Base-by-base conservation (phyloP, 2,888 invertebrate genomes). In the Leptinotarsa juncta region DNA sequence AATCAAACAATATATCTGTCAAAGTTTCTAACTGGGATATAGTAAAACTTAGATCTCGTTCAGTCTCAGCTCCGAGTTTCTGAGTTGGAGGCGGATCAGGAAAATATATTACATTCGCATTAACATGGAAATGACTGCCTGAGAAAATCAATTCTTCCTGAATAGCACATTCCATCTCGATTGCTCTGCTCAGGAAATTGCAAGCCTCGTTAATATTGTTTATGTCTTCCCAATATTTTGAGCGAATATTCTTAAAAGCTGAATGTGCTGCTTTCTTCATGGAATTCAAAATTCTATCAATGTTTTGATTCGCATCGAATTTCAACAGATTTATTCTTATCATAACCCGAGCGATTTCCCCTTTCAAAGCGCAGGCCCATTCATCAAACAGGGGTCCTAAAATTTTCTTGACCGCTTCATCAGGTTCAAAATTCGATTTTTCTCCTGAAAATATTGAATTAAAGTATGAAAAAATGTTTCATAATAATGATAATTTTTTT, bases 321-420 rank as follows among this genome's bases (percentile, higher is more conserved):
- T 88, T 88, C 81, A 90, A 86, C 79, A 90, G 81, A 81, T 90
- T 86, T 83, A 91, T 82, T 66, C 91, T 89, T 65, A 90, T 82
- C 65, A 84, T 87, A 2, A 88, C 88, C 77, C 93, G 87, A 73
- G 86, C 88, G 81, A 89, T 88, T 87, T 93, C 93, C 32, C 91
- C 92, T 71, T 89, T 88, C 4, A 91, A 84, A 14, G 90, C 91
- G 84, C 89, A 89, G 20, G 87, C 86, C 91, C 92, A 93, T 85
- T 93, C 92, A 32, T 90, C 88, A 18, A 91, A 83, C 79, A 91
- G 62, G 84, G 84, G 84, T 85, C 88, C 83, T 86, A 88, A 71
- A 80, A 81, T 81, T 69, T 84, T 81, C 73, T 83, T 83, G 1
- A 85, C 83, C 10, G 81, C 80, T 67, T 81, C 79, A 26, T 79